Base-by-base conservation (phyloP, 1,140 invertebrate species). In the Drosophila trapezifrons region DNA sequence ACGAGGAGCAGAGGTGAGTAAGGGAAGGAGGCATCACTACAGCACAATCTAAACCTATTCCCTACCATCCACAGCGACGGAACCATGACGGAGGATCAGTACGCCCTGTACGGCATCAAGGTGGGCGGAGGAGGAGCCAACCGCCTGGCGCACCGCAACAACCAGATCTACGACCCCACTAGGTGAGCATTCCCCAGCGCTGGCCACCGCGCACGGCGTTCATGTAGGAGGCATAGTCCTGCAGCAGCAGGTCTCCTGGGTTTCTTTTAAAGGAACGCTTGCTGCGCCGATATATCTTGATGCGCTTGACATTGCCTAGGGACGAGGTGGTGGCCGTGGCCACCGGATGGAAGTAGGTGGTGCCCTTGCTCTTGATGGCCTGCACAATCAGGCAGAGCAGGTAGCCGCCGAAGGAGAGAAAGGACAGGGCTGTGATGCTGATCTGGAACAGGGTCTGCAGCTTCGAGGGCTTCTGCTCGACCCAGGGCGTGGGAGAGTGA, bases 331-430 rank as follows among this genome's bases (percentile, higher is more conserved):
- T 70, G 45, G 90, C 79, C 13, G 83, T 93, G 3, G 93, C 92
- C 38, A 93, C 92, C 57, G 52, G 90, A 90, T 57, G 89, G 32
- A 71, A 91, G 55, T 92, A 92, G 1, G 91, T 92, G 25, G 90
- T 91, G 22, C 91, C 91, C 77, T 93, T 93, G 91, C 92, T 93
- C 78, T 94, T 95, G 8, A 96, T 93, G 0, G 95, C 95, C 66
- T 95, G 94, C 4, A 96, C 94, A 38, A 96, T 94, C 2, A 97
- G 91, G 79, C 95, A 95, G 0, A 97, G 84, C 12, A 97, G 90
- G 87, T 96, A 96, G 8, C 96, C 96, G 10, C 96, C 96, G 76
- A 96, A 96, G 0, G 96, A 96, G 3, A 96, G 86, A 90, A 97
- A 96, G 0, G 96, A 95, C 15, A 96, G 90, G 0, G 95, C 94